Evolutionary conservation across 2,888 invertebrate species (phyloP), one percentile per base, ranked within the genome.

Genomic region (Dermolepida albohirtum): DNA sequence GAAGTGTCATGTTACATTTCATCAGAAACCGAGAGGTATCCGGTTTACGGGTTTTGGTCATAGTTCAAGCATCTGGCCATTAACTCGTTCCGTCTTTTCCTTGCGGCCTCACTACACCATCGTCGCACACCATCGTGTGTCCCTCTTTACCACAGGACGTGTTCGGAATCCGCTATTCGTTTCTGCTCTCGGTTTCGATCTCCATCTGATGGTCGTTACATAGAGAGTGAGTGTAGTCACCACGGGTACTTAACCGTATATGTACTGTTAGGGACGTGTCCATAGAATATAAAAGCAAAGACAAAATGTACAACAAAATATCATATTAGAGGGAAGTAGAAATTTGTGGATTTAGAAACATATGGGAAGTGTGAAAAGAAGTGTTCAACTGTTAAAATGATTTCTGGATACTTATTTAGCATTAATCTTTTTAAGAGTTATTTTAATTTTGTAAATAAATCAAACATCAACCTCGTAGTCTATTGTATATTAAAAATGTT

Each of bases 1-100:
- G 55, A 55, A 17, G 55, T 55, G 55, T 55, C n/a, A 41, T 55
- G 55, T 55, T 55, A 55, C 55, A 55, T 55, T 55, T 55, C 41
- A 55, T 55, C 55, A 41, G 55, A 29, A 55, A 41, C 55, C 41
- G 39, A 55, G 55, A 40, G 41, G 6, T 55, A 55, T 55, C 55
- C 55, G 55, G 40, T 55, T 55, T 40, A 55, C 55, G 55, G 16
- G 55, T 41, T 55, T 55, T 41, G 55, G 55, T 55, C 55, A 41
- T 55, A 55, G 55, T 55, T 55, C 55, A 55, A 55, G 55, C 55
- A 55, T 55, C 22, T 43, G 55, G 40, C 55, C 41, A 55, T 41
- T 55, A 55, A 40, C 41, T 41, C 55, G 14, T 40, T 55, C 55
- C 55, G 34, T 55, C 55, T 55, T 40, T 55, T 40, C 40, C 29